phyloP scores from a whole-genome alignment of 1,140 invertebrate species.

The Leptopilina clavipes region DNA sequence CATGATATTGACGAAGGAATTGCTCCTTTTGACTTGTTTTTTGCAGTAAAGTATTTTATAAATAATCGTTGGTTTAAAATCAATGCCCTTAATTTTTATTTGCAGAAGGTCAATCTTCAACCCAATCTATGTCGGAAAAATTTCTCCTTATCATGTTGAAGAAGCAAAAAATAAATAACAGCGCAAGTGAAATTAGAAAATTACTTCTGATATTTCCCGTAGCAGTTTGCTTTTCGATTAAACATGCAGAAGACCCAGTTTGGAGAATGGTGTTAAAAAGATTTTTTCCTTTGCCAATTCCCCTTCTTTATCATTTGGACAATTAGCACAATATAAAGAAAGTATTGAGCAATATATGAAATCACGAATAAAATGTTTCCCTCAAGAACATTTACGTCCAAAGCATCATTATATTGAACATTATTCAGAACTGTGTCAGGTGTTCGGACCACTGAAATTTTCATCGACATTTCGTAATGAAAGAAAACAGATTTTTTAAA shows the following conservation, averaged over 20 bases:
- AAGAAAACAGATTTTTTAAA: conserved; percentile 46
- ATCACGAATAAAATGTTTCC: conserved; percentile 34
- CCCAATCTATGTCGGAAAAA: conserved; percentile 26
- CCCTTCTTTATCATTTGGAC: conserved; percentile 41
- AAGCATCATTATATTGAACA: conserved; percentile 46
- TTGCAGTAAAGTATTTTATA: conserved; percentile 43
- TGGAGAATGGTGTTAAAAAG: conserved; percentile 50
- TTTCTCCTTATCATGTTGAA: conserved; percentile 36
- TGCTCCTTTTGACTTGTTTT: conserved; percentile 45
- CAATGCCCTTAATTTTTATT: conserved; percentile 38
- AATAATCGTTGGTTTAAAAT: conserved; percentile 37
- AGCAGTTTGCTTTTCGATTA: conserved; percentile 37
- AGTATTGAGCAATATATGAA: conserved; percentile 44
- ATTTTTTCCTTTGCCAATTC: conserved; percentile 40
- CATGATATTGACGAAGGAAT: conserved; percentile 46
- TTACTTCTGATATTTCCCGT: conserved; percentile 46
- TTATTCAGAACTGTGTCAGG: conserved; percentile 40
- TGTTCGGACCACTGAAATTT: conserved; percentile 45
- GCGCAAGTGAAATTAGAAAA: conserved; percentile 38
- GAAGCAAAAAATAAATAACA: conserved; percentile 27
- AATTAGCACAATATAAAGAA: conserved; percentile 40
- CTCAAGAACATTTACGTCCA: conserved; percentile 27
- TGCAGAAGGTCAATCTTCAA: conserved; percentile 19
- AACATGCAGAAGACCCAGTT: conserved; percentile 40
- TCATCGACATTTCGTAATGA: conserved; percentile 42